Evolutionary conservation across 2,888 invertebrate species (phyloP), one percentile per base, ranked within the genome.

Genomic region (Dolichomitus sp.): DNA sequence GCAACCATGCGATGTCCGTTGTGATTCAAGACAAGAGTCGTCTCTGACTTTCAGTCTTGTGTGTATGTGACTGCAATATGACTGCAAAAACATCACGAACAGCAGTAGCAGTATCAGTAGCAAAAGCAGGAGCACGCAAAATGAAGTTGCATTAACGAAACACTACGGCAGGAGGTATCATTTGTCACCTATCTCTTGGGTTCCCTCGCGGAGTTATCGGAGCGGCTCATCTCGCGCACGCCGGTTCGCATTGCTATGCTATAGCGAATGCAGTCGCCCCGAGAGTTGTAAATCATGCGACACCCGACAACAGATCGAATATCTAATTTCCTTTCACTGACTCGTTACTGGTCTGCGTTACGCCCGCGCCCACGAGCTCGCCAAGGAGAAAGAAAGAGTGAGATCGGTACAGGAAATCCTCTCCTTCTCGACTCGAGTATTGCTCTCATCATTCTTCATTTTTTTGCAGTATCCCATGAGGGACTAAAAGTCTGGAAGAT

Each of bases 241-340:
- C 57, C 57, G 48, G 27, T 81, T 84, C 84, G 63, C 78, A 65
- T 73, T 84, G 61, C 76, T 42, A 65, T 80, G 57, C 69, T 45
- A 73, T 76, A 73, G 59, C 72, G 72, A 66, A n/a, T 40, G 19
- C 68, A 61, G 73, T 68, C 63, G 84, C 70, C 76, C n/a, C 17
- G 69, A 69, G 85, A 84, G 87, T 87, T 88, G 89, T 89, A 90
- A 91, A 90, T 91, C 89, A 89, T 88, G 87, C 88, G 88, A 90
- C 90, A 88, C 89, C 87, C 88, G 88, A 89, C 88, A 88, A 87
- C 86, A 87, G 87, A 89, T 89, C 87, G 89, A 91, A 90, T 90
- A 89, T 89, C 87, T 88, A 90, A 90, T 87, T 87, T 86, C 86
- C 85, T 81, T 84, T 85, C 79, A 84, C 81, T 87, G 82, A 84